These are phyloP conservation scores for Perdita meconis DNA, from an alignment of 2,888 invertebrate genomes.

Conservation along the genomic window DNA sequence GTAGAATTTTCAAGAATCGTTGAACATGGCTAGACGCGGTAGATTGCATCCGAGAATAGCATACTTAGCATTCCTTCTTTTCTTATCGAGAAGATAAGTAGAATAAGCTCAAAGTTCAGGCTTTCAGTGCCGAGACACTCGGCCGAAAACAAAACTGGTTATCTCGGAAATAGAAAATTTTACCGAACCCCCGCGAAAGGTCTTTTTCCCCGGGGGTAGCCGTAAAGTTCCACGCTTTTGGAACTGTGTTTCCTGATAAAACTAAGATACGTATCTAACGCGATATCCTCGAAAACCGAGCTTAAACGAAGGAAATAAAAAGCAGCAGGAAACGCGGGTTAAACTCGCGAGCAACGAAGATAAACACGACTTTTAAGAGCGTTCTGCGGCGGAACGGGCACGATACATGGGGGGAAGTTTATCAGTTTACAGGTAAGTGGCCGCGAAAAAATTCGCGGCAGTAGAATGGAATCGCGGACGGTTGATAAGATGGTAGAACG, in stretches of 20 bases:
- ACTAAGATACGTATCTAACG: background rate
- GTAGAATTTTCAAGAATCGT: too few relatives aligned
- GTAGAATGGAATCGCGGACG: background rate
- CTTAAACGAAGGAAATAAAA: constrained; percentile 2
- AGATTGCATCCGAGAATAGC: background rate
- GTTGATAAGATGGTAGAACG: constrained; percentile 15
- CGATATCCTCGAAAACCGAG: background rate
- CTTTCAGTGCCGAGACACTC: too few relatives aligned
- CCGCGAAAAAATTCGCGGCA: background rate
- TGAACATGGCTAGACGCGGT: too few relatives aligned
- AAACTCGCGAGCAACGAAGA: constrained; percentile 3
- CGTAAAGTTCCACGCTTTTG: background rate
- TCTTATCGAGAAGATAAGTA: too few relatives aligned
- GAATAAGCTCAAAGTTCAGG: too few relatives aligned
- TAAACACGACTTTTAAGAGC: constrained; percentile 15
- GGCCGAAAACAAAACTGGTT: background rate
- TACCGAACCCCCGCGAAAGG: background rate
- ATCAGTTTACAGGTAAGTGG: background rate
- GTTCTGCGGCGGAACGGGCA: background rate
- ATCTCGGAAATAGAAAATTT: constrained; percentile 5
- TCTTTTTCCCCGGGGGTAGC: background rate
- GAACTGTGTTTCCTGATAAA: constrained; percentile 37
- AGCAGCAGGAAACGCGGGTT: background rate
- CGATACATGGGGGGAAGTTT: background rate
- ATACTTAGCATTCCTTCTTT: background rate